These are phyloP conservation scores for Mohoua ochrocephala DNA, from an alignment of 2,113 vertebrate genomes.

Conservation along the genomic window DNA sequence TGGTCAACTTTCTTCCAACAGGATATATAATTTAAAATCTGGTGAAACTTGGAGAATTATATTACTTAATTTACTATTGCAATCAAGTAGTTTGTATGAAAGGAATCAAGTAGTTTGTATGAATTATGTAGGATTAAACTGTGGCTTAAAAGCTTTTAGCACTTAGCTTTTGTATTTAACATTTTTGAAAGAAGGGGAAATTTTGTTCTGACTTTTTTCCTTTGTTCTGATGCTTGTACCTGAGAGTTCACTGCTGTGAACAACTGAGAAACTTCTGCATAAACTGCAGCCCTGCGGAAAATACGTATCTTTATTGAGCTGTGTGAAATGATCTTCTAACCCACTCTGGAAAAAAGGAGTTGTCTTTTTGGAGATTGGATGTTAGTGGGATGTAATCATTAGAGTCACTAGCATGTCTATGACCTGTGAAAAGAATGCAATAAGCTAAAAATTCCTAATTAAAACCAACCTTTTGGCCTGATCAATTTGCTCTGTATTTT, in stretches of 20 bases:
- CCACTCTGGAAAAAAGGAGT: neutral
- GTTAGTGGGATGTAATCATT: neutral
- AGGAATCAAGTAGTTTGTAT: neutral
- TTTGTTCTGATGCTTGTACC: neutral
- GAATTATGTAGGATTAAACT: neutral
- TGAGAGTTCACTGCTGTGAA: neutral
- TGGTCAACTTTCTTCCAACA: neutral
- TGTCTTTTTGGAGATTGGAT: neutral
- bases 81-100: neutral
- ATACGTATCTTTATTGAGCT: neutral
- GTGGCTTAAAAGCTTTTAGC: neutral
- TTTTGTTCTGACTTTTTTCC: neutral
- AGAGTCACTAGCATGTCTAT: neutral
- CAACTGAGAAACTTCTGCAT: neutral
- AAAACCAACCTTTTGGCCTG: neutral
- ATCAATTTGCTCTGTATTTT: neutral
- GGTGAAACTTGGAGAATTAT: neutral
- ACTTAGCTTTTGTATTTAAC: neutral
- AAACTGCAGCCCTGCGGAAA: neutral
- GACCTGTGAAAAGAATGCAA: neutral
- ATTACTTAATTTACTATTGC: neutral
- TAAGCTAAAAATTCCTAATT: neutral
- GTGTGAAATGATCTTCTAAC: neutral
- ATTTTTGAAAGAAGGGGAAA: neutral
- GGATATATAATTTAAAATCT: neutral